phyloP scores from a whole-genome alignment of 2,888 invertebrate genomes.

The Tortrix viridana region DNA sequence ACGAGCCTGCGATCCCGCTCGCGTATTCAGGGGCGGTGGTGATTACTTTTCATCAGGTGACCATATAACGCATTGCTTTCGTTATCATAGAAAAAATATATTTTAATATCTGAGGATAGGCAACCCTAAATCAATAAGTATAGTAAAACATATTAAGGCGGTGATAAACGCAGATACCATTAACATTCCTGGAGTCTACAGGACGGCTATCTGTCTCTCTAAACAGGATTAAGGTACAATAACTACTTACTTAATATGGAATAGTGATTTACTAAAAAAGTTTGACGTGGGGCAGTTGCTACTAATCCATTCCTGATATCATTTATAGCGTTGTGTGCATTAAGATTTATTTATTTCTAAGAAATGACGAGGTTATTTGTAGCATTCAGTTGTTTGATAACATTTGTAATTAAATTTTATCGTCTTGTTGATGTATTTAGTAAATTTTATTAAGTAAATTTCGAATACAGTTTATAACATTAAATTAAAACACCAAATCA shows the following conservation, averaged over 20 bases:
- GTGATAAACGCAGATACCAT: slow-evolving; percentile 69
- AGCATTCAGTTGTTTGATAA: slow-evolving; percentile 13
- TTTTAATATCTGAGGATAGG: background rate
- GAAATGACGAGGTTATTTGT: slow-evolving; percentile 14
- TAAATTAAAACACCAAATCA: too few species aligned
- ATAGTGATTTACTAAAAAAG: slow-evolving; percentile 33
- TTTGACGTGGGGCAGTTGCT: slow-evolving; percentile 22
- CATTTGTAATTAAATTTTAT: slow-evolving; percentile 10
- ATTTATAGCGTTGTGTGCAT: slow-evolving; percentile 16
- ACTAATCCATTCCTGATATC: slow-evolving; percentile 22
- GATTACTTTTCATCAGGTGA: too few species aligned
- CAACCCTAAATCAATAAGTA: slow-evolving; percentile 25
- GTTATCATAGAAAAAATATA: background rate
- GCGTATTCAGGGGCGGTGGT: too few species aligned
- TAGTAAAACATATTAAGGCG: slow-evolving; percentile 48
- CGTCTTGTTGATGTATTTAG: slow-evolving; percentile 9
- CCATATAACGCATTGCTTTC: too few species aligned
- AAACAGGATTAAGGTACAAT: slow-evolving; percentile 51
- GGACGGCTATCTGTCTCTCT: slow-evolving; percentile 55
- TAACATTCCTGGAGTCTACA: slow-evolving; percentile 63
- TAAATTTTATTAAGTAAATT: too few species aligned
- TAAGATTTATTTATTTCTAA: slow-evolving; percentile 26
- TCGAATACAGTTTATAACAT: too few species aligned
- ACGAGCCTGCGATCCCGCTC: too few species aligned
- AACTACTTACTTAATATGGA: slow-evolving; percentile 34